Evolutionary conservation across 2,113 vertebrate species (phyloP), one percentile per base, ranked within the genome.

Genomic region (Cynoglossus semilaevis): DNA sequence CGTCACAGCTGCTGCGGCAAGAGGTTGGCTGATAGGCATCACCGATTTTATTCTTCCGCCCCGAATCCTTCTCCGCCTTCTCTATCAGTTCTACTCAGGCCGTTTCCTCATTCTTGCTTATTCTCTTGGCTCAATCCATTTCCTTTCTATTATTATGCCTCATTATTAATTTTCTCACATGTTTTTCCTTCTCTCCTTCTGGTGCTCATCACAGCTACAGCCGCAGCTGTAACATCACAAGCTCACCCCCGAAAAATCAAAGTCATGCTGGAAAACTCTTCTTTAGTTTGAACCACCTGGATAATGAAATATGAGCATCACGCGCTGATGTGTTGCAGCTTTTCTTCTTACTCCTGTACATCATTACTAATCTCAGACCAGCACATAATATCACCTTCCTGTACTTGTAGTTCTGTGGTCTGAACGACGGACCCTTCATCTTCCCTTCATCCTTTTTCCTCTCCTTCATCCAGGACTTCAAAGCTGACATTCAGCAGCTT

Each of bases 1-100:
- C 80, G 79, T 84, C 85, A 74, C 70, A 46, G 70, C 63, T 71
- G 75, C 86, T 85, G 90, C 88, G 87, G 88, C 76, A 79, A 55
- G 48, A 74, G 69, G 22, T 15, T 56, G 49, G 58, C 76, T 67
- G 71, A 62, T 76, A 72, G 63, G 58, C 67, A 70, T 69, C 47
- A 46, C n/a, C 58, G 58, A 22, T 57, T 62, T 56, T 59, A 22
- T n/a, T 18, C 54, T 51, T 54, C 51, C 64, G 35, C 50, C 65
- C 45, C 16, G n/a, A 40, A 43, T 14, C 60, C 4, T n/a, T 13
- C 41, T 9, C 6, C 9, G 19, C 17, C 15, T 45, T 18, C 72
- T 67, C 22, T 29, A 29, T 29, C 22, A 29, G 7, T 67, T 59
- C 15, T 62, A 54, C 22, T 57, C 8, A 59, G 22, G 12, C 17